phyloP scores from a whole-genome alignment of 2,113 vertebrate species.

The Cryptomyrus ogoouensis region DNA sequence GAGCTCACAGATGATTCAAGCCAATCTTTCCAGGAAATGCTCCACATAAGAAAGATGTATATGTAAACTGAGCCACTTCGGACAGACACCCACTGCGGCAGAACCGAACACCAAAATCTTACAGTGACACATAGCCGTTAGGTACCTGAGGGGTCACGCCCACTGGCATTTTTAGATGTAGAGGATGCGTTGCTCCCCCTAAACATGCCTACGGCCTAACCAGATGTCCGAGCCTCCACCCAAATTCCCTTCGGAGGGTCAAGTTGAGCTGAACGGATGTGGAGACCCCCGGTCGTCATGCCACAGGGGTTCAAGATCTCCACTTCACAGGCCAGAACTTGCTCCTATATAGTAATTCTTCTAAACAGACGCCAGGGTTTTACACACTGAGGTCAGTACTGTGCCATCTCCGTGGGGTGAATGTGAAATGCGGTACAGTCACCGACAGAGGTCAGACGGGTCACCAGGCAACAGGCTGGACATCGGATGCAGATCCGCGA shows the following conservation, averaged over 20 bases:
- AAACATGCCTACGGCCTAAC: background rate
- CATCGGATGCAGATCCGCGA: slow-evolving; percentile 19
- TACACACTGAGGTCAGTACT: background rate
- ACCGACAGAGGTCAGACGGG: slow-evolving; percentile 16
- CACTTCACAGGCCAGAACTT: background rate
- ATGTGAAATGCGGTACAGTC: slow-evolving; percentile 18
- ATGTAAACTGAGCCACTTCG: background rate
- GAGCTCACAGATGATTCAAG: background rate
- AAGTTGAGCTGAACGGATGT: background rate
- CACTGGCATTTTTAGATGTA: background rate
- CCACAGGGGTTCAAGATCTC: background rate
- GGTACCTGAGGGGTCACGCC: background rate
- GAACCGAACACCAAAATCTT: background rate
- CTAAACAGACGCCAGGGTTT: background rate
- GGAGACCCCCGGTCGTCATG: background rate
- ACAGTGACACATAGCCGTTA: background rate
- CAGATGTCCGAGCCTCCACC: background rate
- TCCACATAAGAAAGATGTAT: background rate
- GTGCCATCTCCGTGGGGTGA: background rate
- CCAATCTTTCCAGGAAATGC: background rate
- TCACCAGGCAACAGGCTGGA: slow-evolving; percentile 26
- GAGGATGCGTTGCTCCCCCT: background rate
- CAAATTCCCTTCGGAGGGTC: background rate
- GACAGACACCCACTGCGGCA: background rate
- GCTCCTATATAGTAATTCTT: background rate